These are phyloP conservation scores for Pemphigus obesinymphae DNA, from an alignment of 1,140 invertebrate species.

Conservation along the genomic window DNA sequence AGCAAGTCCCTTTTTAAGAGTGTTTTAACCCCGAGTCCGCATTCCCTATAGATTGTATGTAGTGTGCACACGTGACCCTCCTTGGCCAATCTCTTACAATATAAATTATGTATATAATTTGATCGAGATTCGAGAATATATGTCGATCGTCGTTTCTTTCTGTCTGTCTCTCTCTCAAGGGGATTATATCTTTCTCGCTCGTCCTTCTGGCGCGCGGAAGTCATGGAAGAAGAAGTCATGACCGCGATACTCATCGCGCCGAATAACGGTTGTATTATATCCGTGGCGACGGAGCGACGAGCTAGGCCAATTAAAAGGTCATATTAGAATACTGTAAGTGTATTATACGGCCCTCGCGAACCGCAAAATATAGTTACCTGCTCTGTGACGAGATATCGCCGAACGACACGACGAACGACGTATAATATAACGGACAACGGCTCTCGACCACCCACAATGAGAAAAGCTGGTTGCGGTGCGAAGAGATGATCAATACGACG, in stretches of 20 bases:
- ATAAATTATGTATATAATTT: too few relatives aligned
- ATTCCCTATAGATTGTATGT: too few relatives aligned
- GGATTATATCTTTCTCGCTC: not conserved
- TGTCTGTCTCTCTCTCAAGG: not conserved
- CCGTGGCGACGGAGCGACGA: slow-evolving; percentile 54
- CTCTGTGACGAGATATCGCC: not conserved
- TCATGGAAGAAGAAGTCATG: not conserved
- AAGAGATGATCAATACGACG: not conserved
- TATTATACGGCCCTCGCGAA: not conserved
- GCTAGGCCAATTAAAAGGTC: slow-evolving; percentile 54
- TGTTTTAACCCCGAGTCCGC: slow-evolving; percentile 19
- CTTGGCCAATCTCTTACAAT: too few relatives aligned
- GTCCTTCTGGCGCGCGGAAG: not conserved
- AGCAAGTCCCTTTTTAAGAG: slow-evolving; percentile 4
- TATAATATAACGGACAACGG: not conserved
- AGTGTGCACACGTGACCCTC: too few relatives aligned
- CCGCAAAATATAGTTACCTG: not conserved
- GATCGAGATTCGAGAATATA: too few relatives aligned
- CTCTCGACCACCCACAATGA: not conserved
- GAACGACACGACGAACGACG: not conserved
- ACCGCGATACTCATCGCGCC: slow-evolving; percentile 1
- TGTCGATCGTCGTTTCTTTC: too few relatives aligned
- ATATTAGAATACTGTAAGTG: too few relatives aligned
- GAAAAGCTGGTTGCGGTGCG: too few relatives aligned
- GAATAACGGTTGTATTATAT: not conserved